A percentile compares a stretch with the other conserved stretches of the same genome.
These are phyloP conservation scores for Diabrotica virgifera DNA, from an alignment of 1,140 invertebrate genomes.

Conservation along the genomic window DNA sequence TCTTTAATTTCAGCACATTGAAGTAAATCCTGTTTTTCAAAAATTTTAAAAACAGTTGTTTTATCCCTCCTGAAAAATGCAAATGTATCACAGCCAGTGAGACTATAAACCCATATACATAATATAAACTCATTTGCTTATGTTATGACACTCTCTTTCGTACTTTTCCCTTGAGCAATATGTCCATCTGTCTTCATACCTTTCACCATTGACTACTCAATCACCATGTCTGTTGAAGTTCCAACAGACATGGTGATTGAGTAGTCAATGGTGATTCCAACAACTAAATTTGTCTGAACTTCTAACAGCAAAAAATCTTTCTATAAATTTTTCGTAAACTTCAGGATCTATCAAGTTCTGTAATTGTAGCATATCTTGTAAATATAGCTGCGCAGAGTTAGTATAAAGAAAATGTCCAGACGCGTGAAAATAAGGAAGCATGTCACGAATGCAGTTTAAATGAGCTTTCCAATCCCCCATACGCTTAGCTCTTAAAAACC, in stretches of 20 bases:
- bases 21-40: no score
- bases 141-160: conserved; percentile 27
- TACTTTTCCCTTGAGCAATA: conserved; percentile 32
- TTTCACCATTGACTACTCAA: conserved; percentile 47
- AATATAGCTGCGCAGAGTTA: conserved; percentile 50
- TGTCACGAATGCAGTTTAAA: conserved; percentile 38
- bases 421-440: conserved; percentile 49
- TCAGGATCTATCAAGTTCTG: conserved; percentile 46
- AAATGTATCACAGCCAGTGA: no score
- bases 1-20: no score
- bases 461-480: conserved; percentile 45
- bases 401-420: conserved; percentile 50
- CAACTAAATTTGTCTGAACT: conserved; percentile 17
- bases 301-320: no score
- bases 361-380: no score
- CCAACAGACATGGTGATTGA: conserved; percentile 47
- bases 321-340: conserved; percentile 30
- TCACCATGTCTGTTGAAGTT: conserved; percentile 47
- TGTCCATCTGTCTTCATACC: conserved; percentile 42
- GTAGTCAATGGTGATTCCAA: conserved; percentile 39
- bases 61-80: no score
- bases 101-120: no score
- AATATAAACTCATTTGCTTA: no score
- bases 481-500: conserved; percentile 42
- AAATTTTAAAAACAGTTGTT: no score